Evolutionary conservation across 2,888 invertebrate genomes (phyloP), one percentile per base, ranked within the genome.

Genomic region (Xestia xanthographa): DNA sequence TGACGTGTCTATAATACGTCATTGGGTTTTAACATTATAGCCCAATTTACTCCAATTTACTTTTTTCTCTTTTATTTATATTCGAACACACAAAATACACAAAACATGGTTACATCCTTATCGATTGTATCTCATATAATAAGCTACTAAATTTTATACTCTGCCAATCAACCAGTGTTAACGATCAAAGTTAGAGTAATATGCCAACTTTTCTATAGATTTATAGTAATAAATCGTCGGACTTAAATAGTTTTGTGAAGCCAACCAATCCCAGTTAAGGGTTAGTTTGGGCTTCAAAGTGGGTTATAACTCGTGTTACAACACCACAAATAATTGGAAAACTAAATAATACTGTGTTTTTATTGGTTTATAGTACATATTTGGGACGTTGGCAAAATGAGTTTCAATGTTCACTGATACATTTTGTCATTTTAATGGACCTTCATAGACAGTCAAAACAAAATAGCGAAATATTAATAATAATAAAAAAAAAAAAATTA

Each of bases 291-390:
- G 48, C 12, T 67, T 41, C 77, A 12, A 77, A 80, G 77, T 83
- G 70, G 65, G 70, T 77, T 77, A 72, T 58, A 75, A 72, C 72
- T 70, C 45, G 69, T 58, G 38, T 41, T n/a, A 53, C 50, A 71
- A 71, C n/a, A 53, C 53, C 53, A 20, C 65, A 45, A 66, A 62
- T 84, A 78, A 83, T 76, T 80, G 67, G 72, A 72, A 76, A 81
- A 76, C 65, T 67, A 66, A 66, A 70, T 67, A 63, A 50, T 56
- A 65, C 20, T 41, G 17, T 62, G 38, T 73, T 38, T 67, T 76
- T 56, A 70, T 70, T 79, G 65, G 29, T 63, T 68, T 41, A 48
- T 38, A 53, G 38, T 66, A n/a, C n/a, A n/a, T n/a, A 77, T 22
- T 14, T 65, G 17, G 22, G 4, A 41, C 29, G 29, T 5, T 38